These are phyloP conservation scores for Vicugna pacos DNA, from an alignment of 2,113 vertebrate species.

Conservation along the genomic window DNA sequence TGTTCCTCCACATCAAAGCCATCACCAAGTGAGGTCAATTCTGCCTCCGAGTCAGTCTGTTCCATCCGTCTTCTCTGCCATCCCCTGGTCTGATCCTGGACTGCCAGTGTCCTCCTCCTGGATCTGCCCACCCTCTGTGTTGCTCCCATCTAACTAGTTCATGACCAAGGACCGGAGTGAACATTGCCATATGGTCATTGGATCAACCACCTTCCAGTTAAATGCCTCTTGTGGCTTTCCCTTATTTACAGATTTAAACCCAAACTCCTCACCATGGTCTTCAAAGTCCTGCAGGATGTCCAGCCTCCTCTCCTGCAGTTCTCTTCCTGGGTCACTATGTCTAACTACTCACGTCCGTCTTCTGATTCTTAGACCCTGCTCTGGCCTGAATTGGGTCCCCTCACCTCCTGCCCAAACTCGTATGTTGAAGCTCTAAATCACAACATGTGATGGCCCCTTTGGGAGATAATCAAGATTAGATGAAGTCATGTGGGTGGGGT, in stretches of 20 bases:
- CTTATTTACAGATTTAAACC: background rate
- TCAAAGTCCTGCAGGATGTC: background rate
- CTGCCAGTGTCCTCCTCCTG: background rate
- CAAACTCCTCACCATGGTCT: background rate
- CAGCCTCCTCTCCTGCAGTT: too few species aligned
- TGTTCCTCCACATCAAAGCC: background rate
- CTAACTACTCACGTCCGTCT: background rate
- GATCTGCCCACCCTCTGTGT: background rate
- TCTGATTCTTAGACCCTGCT: background rate
- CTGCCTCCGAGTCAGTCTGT: background rate
- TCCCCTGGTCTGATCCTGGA: background rate
- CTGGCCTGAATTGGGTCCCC: background rate
- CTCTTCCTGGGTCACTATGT: background rate
- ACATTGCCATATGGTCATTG: fast-evolving
- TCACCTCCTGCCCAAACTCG: background rate
- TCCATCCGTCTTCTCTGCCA: background rate
- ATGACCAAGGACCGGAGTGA: background rate
- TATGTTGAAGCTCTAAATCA: background rate
- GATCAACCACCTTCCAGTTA: background rate
- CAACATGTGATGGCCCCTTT: background rate
- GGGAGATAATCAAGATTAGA: background rate
- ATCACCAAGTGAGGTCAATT: background rate
- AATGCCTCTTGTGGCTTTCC: background rate
- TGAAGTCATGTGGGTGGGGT: background rate
- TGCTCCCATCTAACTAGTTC: background rate